A percentile compares a stretch with the other conserved stretches of the same genome.
These are phyloP conservation scores for Neuroscelio doddi DNA, from an alignment of 2,888 invertebrate genomes.

Conservation along the genomic window DNA sequence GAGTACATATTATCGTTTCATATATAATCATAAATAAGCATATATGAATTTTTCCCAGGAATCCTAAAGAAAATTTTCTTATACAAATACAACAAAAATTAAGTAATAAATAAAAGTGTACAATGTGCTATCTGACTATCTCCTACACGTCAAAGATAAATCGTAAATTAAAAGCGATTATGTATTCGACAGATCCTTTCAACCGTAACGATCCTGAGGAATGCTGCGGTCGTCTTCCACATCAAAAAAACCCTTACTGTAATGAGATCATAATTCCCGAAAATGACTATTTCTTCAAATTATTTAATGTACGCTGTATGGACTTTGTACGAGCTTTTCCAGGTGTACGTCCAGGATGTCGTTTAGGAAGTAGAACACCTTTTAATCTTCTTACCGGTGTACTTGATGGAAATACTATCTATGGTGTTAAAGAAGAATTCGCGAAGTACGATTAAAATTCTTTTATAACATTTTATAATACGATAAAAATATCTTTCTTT, in stretches of 20 bases:
- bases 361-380: constrained; percentile 87
- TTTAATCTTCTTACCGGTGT: constrained; percentile 91
- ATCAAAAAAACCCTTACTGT: constrained; percentile 91
- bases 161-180: no score
- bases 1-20: no score
- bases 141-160: no score
- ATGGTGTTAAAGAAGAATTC: constrained; percentile 88
- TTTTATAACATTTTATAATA: not conserved
- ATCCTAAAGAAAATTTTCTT: not conserved
- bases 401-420: constrained; percentile 91
- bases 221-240: constrained; percentile 87
- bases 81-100: no score
- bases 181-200: constrained; percentile 78
- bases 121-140: no score
- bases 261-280: constrained; percentile 91
- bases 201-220: constrained; percentile 93
- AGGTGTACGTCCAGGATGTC: constrained; percentile 89
- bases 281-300: constrained; percentile 91
- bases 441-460: constrained; percentile 82
- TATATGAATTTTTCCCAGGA: no score
- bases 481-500: not conserved
- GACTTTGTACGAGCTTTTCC: constrained; percentile 93
- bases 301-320: constrained; percentile 88
- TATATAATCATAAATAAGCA: no score
- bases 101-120: no score